Conservation (phyloP, 2,113 vertebrate genomes). For the human region GRCh38 chr5:31117001-31117500, state of each 20-base stretch:
- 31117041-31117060: background rate
- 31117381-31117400: background rate
- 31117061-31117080: background rate
- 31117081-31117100: background rate
- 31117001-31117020: background rate
- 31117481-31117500: background rate
- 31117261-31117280: background rate
- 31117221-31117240: background rate
- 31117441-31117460: background rate
- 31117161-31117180: background rate
- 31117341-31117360: background rate
- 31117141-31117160: background rate
- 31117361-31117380: background rate
- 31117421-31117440: background rate
- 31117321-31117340: background rate
- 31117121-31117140: background rate
- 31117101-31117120: background rate
- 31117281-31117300: background rate
- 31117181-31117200: background rate
- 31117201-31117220: background rate
- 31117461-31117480: background rate
- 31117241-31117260: background rate
- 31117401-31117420: background rate
- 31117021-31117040: background rate
- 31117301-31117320: background rate